phyloP scores from a whole-genome alignment of 2,797 vertebrate genomes.

The Argya squamiceps region DNA sequence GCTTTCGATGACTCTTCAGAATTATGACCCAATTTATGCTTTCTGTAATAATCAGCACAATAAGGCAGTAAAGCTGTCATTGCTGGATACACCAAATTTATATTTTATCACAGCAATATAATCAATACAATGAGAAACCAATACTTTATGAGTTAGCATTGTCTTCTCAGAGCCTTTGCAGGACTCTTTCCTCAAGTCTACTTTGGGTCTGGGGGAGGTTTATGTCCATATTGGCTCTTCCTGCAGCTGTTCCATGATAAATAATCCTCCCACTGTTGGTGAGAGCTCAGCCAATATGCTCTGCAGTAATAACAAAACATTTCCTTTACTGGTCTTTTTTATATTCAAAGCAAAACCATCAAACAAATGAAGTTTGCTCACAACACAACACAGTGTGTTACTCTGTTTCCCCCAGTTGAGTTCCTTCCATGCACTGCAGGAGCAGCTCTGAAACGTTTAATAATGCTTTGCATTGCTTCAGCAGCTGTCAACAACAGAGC shows the following conservation, averaged over 20 bases:
- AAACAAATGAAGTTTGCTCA: neutral
- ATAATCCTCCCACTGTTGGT: neutral
- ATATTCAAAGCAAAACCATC: slow-evolving; percentile 5
- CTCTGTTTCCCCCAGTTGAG: neutral
- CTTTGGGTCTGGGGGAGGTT: neutral
- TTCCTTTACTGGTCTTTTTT: slow-evolving; percentile 26
- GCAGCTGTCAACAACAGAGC: neutral
- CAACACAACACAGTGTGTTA: neutral
- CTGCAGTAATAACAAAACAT: slow-evolving; percentile 17
- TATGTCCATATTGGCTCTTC: neutral
- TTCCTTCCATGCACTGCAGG: neutral
- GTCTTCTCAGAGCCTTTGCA: neutral
- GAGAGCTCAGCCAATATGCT: slow-evolving; percentile 11
- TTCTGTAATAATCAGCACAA: slow-evolving; percentile 75
- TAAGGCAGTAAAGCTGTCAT: slow-evolving; percentile 59
- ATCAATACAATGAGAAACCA: slow-evolving; percentile 67
- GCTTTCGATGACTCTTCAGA: slow-evolving; percentile 72
- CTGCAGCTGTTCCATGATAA: slow-evolving; percentile 4
- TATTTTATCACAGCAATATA: slow-evolving; percentile 65
- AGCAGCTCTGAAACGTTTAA: neutral
- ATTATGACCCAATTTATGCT: slow-evolving; percentile 71
- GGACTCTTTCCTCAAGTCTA: neutral
- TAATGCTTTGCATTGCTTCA: neutral
- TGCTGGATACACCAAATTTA: slow-evolving; percentile 63
- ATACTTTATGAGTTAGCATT: neutral